Base-by-base conservation (phyloP, 2,797 vertebrate genomes). In the Sebastes goodei region DNA sequence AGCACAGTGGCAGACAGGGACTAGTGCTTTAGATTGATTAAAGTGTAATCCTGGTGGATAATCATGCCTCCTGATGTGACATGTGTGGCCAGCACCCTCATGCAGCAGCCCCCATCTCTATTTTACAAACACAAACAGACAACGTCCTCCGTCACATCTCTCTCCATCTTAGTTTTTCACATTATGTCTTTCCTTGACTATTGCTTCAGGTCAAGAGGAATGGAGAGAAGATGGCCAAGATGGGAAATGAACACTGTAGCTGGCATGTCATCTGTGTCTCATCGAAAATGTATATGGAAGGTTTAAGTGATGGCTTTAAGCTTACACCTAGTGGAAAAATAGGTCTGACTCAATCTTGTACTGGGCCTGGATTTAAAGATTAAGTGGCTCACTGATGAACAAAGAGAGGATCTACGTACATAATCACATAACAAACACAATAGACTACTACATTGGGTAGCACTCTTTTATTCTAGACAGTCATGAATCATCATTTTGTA, bases 21-120 rank as follows among this genome's bases (percentile, higher is more conserved):
- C 90, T 84, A 90, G 86, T 90, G 88, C 92, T 92, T 92, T 91
- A 90, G 85, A 93, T 94, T 93, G 93, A 94, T 95, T 94, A 91
- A 94, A 94, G 87, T 93, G 93, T 94, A 95, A 95, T 94, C 93
- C 93, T 84, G 77, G 70, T 74, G 86, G 93, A 94, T 94, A 92
- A 94, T 93, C 94, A 87, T 87, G 90, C 84, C 89, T 91, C 88
- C 89, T 84, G 86, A 92, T 88, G 91, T 89, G 88, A 84, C 90
- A 87, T 90, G 89, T 90, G 88, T 89, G 87, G 78, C 78, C 82
- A 71, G 71, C 78, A 76, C 57, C 79, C 81, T 79, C 71, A 21
- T 65, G 35, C 74, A 73, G 61, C 74, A n/a, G 30, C 60, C 20
- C 17, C 8, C 64, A 74, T 64, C 60, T 70, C 49, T 23, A 17